Evolutionary conservation across 2,113 vertebrate species (phyloP).

Genomic region (Etheostoma spectabile): DNA sequence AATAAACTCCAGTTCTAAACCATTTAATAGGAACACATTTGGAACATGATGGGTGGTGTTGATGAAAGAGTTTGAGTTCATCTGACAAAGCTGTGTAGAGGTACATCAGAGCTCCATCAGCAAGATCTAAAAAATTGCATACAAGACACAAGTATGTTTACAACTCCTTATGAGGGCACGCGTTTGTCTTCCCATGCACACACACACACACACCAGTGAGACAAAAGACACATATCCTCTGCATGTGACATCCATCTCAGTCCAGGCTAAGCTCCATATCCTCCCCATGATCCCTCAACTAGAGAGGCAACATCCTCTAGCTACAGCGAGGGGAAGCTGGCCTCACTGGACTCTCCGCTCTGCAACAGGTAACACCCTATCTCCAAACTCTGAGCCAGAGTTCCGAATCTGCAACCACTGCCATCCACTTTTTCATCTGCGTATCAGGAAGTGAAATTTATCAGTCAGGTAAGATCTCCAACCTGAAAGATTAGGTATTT

Average conservation of each 20-base stretch:
- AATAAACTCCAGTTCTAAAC: too few species aligned
- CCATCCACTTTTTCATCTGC: background rate
- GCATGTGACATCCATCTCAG: slow-evolving; percentile 68
- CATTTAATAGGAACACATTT: too few species aligned
- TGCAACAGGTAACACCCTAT: slow-evolving; percentile 72
- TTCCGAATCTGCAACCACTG: background rate
- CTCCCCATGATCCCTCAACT: slow-evolving; percentile 61
- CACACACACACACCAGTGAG: slow-evolving; percentile 19
- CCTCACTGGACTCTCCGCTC: slow-evolving; percentile 57
- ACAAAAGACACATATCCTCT: slow-evolving; percentile 75
- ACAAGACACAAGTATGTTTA: background rate
- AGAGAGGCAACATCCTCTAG: slow-evolving; percentile 70
- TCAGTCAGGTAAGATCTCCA: slow-evolving; percentile 8
- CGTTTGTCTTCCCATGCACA: background rate
- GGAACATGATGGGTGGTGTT: too few species aligned
- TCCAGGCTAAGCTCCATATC: slow-evolving; percentile 62
- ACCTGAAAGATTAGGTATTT: background rate
- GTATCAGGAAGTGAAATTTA: background rate
- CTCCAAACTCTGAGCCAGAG: background rate
- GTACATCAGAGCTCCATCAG: too few species aligned
- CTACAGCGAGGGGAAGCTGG: slow-evolving; percentile 62
- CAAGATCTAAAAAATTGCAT: too few species aligned
- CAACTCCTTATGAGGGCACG: background rate
- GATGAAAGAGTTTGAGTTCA: too few species aligned
- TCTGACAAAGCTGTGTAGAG: too few species aligned